Base-by-base conservation (phyloP, 2,797 vertebrate genomes). In the Pipistrellus kuhlii region DNA sequence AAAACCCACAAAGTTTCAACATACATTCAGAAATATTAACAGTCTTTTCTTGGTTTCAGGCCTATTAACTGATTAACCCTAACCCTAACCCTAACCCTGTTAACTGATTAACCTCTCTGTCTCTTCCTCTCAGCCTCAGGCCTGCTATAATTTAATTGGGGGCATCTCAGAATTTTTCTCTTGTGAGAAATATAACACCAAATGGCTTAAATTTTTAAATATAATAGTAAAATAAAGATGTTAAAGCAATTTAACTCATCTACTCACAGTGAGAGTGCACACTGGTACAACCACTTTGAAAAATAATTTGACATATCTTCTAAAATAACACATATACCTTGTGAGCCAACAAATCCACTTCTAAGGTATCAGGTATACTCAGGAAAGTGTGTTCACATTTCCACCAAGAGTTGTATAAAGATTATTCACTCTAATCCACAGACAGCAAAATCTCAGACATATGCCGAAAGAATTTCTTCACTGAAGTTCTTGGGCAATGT, bases 141-240 rank as follows among this genome's bases (percentile, higher is more conserved):
- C 38, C 78, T 44, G 55, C 78, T 81, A 12, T 46, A 41, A 81
- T 64, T 81, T 44, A 81, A 46, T 64, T 81, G n/a, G 41, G 6
- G 57, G 15, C 17, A 81, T 81, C 78, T 81, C 38, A 46, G 57
- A 62, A 46, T n/a, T 81, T 46, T 81, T n/a, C 78, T 64, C 27
- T 81, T 64, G 18, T n/a, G 27, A 64, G 57, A 81, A 11, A 44
- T 35, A 62, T 32, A 85, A 85, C 55, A 82, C 20, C 55, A 59
- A 86, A 27, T 73, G 48, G 21, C 57, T 89, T 94, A 76, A 38
- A 69, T 18, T 93, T 80, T 85, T 84, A 55, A 92, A 78, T 46
- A 76, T 81, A 91, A 89, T 78, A 12, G 69, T 93, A 84, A 83
- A n/a, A 84, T 72, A 83, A 91, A 95, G 25, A 84, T 55, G n/a